phyloP scores from a whole-genome alignment of 37 sponge, comb jelly and placozoan species.

The Cliona cf. orientalis region DNA sequence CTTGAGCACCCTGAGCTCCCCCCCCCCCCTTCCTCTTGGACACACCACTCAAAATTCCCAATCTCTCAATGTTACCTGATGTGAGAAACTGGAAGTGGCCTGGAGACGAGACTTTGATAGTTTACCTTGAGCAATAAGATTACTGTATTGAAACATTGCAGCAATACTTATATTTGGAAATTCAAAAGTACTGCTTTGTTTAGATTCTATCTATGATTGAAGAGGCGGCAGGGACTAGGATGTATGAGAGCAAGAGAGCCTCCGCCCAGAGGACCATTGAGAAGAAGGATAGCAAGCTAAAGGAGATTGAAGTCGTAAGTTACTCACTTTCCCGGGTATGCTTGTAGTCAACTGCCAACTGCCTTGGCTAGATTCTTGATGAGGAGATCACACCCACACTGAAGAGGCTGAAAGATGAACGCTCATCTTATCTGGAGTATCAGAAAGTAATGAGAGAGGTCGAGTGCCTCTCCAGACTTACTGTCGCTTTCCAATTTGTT shows the following conservation, averaged over 20 bases:
- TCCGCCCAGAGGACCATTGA: slow-evolving; percentile 97
- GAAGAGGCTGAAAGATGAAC: slow-evolving; percentile 83
- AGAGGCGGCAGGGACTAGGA: slow-evolving; percentile 97
- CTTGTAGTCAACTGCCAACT: neutral
- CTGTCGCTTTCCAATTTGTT: slow-evolving; percentile 83
- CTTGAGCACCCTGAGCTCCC: too few species aligned
- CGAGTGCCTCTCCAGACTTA: slow-evolving; percentile 85
- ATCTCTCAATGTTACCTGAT: too few species aligned
- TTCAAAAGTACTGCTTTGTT: neutral
- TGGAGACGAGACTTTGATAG: too few species aligned
- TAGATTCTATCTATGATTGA: slow-evolving; percentile 98
- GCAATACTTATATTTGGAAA: neutral
- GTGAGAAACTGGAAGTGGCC: too few species aligned
- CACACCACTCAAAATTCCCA: too few species aligned
- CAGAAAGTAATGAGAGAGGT: slow-evolving; percentile 90
- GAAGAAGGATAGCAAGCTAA: slow-evolving; percentile 96
- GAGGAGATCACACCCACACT: slow-evolving; percentile 96
- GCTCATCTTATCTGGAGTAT: slow-evolving; percentile 95
- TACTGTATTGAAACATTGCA: neutral
- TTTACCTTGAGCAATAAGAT: too few species aligned
- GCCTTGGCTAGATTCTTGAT: slow-evolving; percentile 67
- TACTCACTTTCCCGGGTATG: neutral
- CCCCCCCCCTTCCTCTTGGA: too few species aligned
- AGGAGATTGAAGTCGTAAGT: slow-evolving; percentile 88
- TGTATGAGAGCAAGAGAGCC: slow-evolving; percentile 96